Percentiles rank a stretch among this genome's conserved stretches.
These are phyloP conservation scores for Pararge aegeria DNA, from an alignment of 1,140 invertebrate species.

Conservation along the genomic window DNA sequence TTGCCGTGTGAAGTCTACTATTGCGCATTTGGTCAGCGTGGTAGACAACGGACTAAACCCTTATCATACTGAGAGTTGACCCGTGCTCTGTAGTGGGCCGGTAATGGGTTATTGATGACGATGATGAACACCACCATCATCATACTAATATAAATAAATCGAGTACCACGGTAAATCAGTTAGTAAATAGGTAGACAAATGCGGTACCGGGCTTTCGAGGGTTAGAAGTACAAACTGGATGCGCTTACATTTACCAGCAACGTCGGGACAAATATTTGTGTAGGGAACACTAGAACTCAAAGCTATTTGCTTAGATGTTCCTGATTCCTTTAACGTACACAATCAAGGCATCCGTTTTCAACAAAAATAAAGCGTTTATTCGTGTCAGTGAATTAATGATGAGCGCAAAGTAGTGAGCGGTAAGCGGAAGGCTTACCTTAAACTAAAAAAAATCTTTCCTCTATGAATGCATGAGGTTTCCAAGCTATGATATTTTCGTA, in stretches of 20 bases:
- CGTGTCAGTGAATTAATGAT: conserved; percentile 12
- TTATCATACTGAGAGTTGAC: too few relatives aligned
- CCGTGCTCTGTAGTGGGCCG: too few relatives aligned
- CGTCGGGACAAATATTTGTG: conserved; percentile 11
- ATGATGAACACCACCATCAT: too few relatives aligned
- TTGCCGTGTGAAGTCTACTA: too few relatives aligned
- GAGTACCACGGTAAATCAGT: too few relatives aligned
- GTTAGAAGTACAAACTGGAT: not conserved
- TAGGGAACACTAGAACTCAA: conserved; percentile 14
- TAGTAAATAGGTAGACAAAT: too few relatives aligned
- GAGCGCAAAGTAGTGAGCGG: not conserved
- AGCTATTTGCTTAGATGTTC: conserved; percentile 18
- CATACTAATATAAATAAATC: too few relatives aligned
- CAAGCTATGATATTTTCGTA: too few relatives aligned
- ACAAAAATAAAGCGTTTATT: conserved; percentile 19
- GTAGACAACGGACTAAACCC: too few relatives aligned
- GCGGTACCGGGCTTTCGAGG: not conserved
- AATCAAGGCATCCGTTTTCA: conserved; percentile 18
- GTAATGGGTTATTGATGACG: too few relatives aligned
- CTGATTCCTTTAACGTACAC: conserved; percentile 19
- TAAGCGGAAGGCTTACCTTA: not conserved
- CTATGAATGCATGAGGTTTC: too few relatives aligned
- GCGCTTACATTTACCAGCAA: not conserved
- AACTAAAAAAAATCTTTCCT: not conserved
- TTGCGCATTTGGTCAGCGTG: too few relatives aligned